These are phyloP conservation scores for Aplocera efformata DNA, from an alignment of 2,888 invertebrate genomes.

Conservation along the genomic window DNA sequence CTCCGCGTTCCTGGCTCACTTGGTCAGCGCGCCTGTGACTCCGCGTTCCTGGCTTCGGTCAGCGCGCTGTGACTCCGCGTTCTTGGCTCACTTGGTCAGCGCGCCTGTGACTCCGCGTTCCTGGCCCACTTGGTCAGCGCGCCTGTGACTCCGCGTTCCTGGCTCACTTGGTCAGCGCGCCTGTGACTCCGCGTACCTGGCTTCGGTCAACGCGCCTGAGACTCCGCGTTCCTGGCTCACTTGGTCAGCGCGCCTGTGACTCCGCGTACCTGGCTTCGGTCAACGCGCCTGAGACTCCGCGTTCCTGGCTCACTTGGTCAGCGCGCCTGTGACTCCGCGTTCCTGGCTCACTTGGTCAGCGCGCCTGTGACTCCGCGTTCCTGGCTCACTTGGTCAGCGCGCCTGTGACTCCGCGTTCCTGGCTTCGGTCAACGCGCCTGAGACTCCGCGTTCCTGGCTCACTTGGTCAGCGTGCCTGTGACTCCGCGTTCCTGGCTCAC, in stretches of 20 bases:
- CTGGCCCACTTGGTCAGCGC: no score
- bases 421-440: no score
- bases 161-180: no score
- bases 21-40: background rate
- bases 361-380: background rate
- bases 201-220: no score
- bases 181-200: no score
- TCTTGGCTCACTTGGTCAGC: background rate
- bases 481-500: background rate
- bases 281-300: no score
- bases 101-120: background rate
- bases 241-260: background rate
- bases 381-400: background rate
- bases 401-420: background rate
- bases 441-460: no score
- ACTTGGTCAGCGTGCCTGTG: constrained; percentile 1
- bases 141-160: background rate
- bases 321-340: background rate
- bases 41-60: no score
- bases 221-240: background rate
- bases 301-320: background rate
- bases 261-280: no score
- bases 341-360: background rate
- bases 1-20: background rate
- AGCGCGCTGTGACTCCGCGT: background rate